Base-by-base conservation (phyloP, 2,113 vertebrate species). In the Danio rerio region DNA sequence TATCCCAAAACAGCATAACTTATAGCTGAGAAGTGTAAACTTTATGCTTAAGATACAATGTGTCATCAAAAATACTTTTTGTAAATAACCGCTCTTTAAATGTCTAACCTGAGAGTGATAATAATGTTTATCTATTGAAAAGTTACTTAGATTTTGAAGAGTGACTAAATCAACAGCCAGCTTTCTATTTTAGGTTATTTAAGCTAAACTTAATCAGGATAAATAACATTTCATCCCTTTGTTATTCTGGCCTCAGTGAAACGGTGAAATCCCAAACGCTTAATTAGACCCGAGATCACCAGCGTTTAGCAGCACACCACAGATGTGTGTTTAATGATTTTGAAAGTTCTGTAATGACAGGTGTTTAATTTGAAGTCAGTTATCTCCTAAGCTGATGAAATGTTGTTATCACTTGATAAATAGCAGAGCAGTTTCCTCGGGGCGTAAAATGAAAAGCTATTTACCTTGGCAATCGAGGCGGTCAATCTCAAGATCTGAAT, bases 361-460 rank as follows among this genome's bases (percentile, higher is more conserved):
- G 16, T 49, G n/a, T 49, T 69, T 68, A 0, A 49, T 20, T 49
- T 69, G 43, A 47, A 18, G 66, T 11, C 43, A 49, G 7, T 69
- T 69, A 69, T 49, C 66, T 68, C 43, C 65, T 47, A 47, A 68
- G 10, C 47, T 68, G 65, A 68, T 71, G 11, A 45, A 71, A 13
- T 13, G 18, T 52, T 21, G 6, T 50, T 43, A 31, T 56, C 71
- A 74, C 71, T 18, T 43, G 4, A 74, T 31, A 71, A 71, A 71
- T 31, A 56, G n/a, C 11, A 74, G 71, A 55, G 21, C 53, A 31
- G 31, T 58, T 58, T 31, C 71, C 31, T 43, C 10, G 0, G 31
- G 53, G 55, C 5, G 18, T 56, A n/a, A 56, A 74, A 49, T 52
- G 47, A 63, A 10, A 9, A 61, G 9, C 53, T 47, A 21, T 49